phyloP scores from a whole-genome alignment of 2,113 vertebrate species.

The Stercorarius parasiticus region DNA sequence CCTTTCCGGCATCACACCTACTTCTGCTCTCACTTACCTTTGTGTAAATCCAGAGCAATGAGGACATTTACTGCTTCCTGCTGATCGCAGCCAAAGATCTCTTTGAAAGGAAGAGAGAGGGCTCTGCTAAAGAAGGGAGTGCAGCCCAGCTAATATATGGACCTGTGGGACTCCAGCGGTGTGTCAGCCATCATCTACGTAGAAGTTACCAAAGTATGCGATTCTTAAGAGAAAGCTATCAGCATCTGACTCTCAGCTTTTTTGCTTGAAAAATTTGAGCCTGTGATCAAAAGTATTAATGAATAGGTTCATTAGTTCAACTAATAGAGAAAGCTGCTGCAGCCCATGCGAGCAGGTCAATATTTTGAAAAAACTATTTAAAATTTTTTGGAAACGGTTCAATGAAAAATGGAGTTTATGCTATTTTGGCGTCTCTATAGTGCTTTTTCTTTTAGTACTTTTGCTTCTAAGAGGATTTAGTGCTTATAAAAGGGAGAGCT shows the following conservation, averaged over 20 bases:
- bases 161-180: neutral
- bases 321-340: neutral
- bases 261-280: neutral
- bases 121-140: rapidly evolving
- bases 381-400: neutral
- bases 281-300: neutral
- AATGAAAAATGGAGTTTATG: neutral
- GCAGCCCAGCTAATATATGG: neutral
- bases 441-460: neutral
- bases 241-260: neutral
- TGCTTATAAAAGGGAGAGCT: neutral
- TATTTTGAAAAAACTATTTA: neutral
- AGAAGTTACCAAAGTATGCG: neutral
- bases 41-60: neutral
- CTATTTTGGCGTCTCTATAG: neutral
- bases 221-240: neutral
- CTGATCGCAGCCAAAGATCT: neutral
- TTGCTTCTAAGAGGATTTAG: neutral
- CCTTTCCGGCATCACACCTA: neutral
- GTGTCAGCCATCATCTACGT: neutral
- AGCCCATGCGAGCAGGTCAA: neutral
- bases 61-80: neutral
- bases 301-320: neutral
- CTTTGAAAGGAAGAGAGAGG: neutral
- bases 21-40: neutral